Evolutionary conservation across 1,140 invertebrate genomes (phyloP).

Genomic region (Reticulitermes speratus): DNA sequence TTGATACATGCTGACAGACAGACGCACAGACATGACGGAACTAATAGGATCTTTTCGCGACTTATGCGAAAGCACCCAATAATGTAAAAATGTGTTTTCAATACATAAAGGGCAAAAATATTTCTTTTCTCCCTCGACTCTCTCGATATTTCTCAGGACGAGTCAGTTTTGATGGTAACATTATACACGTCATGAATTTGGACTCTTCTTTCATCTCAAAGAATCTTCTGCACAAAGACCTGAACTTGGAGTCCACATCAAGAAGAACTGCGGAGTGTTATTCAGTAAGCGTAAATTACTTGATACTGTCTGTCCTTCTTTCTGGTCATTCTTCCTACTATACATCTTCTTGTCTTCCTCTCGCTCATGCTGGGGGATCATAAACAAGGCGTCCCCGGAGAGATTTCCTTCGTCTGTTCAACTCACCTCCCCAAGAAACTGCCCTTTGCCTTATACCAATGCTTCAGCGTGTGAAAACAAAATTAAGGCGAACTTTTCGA

Average conservation of each 20-base stretch:
- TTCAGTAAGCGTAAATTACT: not conserved
- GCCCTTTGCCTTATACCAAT: slow-evolving; percentile 9
- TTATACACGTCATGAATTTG: not conserved
- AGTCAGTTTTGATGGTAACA: no score
- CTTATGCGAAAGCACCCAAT: no score
- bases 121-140: no score
- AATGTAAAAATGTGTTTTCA: no score
- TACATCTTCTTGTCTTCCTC: not conserved
- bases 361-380: not conserved
- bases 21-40: no score
- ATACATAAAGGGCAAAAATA: no score
- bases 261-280: no score
- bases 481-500: slow-evolving; percentile 29
- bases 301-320: not conserved
- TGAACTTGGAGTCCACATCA: not conserved
- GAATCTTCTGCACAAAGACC: not conserved
- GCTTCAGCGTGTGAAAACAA: slow-evolving; percentile 32
- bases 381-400: slow-evolving; percentile 16
- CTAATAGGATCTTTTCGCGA: no score
- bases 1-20: no score
- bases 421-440: slow-evolving; percentile 9
- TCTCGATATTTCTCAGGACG: no score
- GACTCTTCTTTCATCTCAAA: not conserved
- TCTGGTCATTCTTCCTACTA: not conserved
- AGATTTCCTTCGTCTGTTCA: not conserved